Percentiles rank a stretch among this genome's conserved stretches.
These are phyloP conservation scores for Cryptotermes secundus DNA, from an alignment of 1,140 invertebrate species.

Conservation along the genomic window DNA sequence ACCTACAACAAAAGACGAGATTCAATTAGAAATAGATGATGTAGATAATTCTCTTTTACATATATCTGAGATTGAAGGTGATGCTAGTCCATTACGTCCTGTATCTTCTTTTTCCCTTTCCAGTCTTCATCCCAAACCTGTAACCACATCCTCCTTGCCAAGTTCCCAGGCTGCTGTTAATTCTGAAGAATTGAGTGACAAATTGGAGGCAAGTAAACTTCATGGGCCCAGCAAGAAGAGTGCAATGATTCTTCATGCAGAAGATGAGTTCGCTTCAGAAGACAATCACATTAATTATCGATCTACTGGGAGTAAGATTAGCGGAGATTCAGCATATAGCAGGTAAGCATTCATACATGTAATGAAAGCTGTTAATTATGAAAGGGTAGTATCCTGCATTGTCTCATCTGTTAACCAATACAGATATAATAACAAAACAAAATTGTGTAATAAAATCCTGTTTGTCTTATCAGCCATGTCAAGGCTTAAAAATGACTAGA, in stretches of 20 bases:
- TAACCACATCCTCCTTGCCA: neutral
- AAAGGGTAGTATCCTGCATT: too few species aligned
- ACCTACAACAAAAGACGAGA: neutral
- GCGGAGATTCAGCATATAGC: conserved; percentile 67
- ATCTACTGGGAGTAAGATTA: conserved; percentile 48
- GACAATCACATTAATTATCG: neutral
- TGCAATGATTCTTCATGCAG: neutral
- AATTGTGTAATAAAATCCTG: too few species aligned
- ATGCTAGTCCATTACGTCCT: neutral
- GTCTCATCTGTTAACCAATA: too few species aligned
- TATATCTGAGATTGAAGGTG: conserved; percentile 20
- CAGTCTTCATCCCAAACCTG: conserved; percentile 23
- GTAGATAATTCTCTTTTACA: conserved; percentile 3
- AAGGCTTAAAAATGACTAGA: too few species aligned
- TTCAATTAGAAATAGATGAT: neutral
- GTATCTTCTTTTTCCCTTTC: conserved; percentile 34
- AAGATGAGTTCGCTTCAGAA: neutral
- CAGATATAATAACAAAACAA: too few species aligned
- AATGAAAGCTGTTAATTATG: too few species aligned
- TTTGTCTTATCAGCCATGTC: too few species aligned
- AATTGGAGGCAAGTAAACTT: neutral
- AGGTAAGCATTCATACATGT: conserved; percentile 52
- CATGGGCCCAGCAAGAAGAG: neutral
- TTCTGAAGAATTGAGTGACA: neutral
- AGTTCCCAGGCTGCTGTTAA: neutral